phyloP scores from a whole-genome alignment of 1,140 invertebrate genomes.

The Drosophila orena region DNA sequence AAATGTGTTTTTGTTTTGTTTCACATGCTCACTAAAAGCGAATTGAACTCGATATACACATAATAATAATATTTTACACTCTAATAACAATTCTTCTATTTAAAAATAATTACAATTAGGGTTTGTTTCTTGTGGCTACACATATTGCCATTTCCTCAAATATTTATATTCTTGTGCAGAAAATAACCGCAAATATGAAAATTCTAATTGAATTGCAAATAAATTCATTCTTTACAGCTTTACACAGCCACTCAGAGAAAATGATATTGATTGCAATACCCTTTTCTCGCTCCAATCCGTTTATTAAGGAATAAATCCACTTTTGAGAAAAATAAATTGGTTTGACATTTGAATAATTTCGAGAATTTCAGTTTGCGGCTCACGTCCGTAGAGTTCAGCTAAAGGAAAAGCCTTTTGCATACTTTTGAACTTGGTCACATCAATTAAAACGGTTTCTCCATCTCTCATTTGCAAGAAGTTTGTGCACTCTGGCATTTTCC shows the following conservation, averaged over 20 bases:
- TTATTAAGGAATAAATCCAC: conserved; percentile 16
- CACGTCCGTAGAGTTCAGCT: conserved; percentile 14
- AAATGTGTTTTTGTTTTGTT: no score
- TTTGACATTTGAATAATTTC: conserved; percentile 45
- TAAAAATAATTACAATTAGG: no score
- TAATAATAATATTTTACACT: no score
- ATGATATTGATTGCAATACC: conserved; percentile 33
- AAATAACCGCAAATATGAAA: background rate
- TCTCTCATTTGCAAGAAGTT: conserved; percentile 58
- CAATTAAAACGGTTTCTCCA: conserved; percentile 60
- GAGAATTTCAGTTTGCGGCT: conserved; percentile 32
- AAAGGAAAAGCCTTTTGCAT: conserved; percentile 22
- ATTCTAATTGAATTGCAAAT: conserved; percentile 13
- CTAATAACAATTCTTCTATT: no score
- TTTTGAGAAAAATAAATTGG: conserved; percentile 28
- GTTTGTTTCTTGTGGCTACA: no score
- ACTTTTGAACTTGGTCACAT: conserved; percentile 50
- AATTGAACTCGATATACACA: no score
- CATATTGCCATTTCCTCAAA: background rate
- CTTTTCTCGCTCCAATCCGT: background rate
- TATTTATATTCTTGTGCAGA: background rate
- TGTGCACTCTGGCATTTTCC: conserved; percentile 19
- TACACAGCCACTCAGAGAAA: conserved; percentile 36
- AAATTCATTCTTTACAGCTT: conserved; percentile 11
- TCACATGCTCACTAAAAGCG: no score